A percentile compares a stretch with the other conserved stretches of the same genome.
Conservation (phyloP, 2,797 vertebrate genomes). For the Mus minutoides region DNA sequence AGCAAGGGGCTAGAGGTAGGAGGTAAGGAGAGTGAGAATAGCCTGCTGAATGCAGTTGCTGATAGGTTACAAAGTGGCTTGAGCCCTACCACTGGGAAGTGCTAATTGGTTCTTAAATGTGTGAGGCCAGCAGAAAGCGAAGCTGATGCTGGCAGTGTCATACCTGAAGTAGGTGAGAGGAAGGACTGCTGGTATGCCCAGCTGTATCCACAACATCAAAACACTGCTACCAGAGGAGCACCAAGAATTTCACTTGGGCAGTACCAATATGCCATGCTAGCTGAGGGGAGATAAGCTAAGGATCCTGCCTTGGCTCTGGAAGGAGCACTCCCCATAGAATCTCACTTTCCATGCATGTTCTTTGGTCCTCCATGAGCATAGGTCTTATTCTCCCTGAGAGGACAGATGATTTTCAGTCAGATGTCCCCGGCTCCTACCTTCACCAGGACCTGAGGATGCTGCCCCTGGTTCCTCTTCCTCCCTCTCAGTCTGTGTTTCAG, state of each 20-base stretch:
- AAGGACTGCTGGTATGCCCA: neutral
- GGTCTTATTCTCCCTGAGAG: neutral
- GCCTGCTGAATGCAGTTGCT: slow-evolving; percentile 26
- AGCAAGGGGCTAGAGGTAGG: slow-evolving; percentile 34
- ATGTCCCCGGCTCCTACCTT: slow-evolving; percentile 83
- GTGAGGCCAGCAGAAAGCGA: slow-evolving; percentile 11
- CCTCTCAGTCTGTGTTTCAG: slow-evolving; percentile 97
- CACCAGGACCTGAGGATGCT: slow-evolving; percentile 85
- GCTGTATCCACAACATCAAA: neutral
- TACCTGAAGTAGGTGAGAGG: slow-evolving; percentile 58
- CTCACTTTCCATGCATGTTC: neutral
- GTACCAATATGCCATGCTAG: neutral
- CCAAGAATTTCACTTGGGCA: neutral
- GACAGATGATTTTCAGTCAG: neutral
- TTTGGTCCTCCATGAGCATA: neutral
- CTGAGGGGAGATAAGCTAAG: neutral
- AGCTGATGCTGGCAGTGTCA: neutral
- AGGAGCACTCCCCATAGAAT: neutral
- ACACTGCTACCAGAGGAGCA: neutral
- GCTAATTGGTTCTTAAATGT: slow-evolving; percentile 66
- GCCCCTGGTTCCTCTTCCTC: slow-evolving; percentile 91
- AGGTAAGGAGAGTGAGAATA: slow-evolving; percentile 4
- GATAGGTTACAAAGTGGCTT: slow-evolving; percentile 21
- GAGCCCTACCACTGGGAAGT: slow-evolving; percentile 24
- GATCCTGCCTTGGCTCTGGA: neutral